Conservation (phyloP, 2,113 vertebrate genomes). For the Hemiscyllium ocellatum region DNA sequence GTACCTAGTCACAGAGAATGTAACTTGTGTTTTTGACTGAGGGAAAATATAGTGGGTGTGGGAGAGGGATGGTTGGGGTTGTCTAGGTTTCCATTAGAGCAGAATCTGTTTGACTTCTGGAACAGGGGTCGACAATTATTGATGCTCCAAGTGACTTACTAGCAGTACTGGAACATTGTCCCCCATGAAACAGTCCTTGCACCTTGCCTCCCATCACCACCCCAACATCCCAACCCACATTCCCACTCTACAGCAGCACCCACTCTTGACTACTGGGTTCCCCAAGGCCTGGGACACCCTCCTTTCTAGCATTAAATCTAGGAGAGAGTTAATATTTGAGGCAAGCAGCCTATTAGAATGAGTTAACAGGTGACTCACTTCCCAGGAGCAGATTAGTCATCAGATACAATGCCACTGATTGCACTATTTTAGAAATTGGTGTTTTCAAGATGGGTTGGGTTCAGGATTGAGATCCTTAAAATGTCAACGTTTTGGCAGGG, state of each 20-base stretch:
- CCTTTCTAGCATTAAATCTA: background rate
- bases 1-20: too few relatives aligned
- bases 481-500: background rate
- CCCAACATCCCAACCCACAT: too few relatives aligned
- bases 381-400: background rate
- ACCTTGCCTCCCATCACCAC: too few relatives aligned
- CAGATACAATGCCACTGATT: background rate
- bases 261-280: background rate
- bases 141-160: background rate
- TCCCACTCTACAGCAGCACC: background rate
- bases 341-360: background rate
- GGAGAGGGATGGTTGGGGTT: too few relatives aligned
- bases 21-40: too few relatives aligned
- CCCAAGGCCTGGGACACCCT: background rate
- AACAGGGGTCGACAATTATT: background rate
- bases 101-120: background rate
- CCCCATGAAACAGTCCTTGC: background rate
- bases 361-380: background rate
- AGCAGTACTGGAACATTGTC: background rate
- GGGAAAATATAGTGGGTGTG: too few relatives aligned
- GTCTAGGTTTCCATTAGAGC: too few relatives aligned
- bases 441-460: background rate
- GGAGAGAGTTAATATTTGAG: background rate
- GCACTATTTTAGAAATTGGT: background rate
- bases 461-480: background rate